phyloP scores from a whole-genome alignment of 2,113 vertebrate genomes.

The Lathamus discolor region DNA sequence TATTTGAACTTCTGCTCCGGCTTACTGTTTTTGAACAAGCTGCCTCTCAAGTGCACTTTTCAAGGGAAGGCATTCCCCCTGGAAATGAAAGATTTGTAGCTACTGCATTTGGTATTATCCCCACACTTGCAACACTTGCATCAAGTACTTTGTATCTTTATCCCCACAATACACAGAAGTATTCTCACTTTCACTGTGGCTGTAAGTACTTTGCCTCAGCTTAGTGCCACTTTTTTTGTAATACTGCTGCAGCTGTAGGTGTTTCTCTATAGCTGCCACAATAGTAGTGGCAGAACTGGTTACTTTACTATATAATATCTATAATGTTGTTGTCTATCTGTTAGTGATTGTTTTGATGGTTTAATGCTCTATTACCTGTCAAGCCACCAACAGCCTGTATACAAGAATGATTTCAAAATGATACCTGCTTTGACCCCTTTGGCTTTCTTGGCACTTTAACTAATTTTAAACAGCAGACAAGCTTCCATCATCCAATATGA shows the following conservation, averaged over 20 bases:
- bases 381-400: not conserved
- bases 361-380: not conserved
- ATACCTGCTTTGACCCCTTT: not conserved
- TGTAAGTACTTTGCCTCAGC: not conserved
- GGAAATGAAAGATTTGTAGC: not conserved
- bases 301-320: not conserved
- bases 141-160: not conserved
- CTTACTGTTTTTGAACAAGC: not conserved
- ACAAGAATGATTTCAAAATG: not conserved
- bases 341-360: not conserved
- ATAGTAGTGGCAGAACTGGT: not conserved
- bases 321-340: not conserved
- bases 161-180: not conserved
- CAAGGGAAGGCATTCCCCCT: not conserved
- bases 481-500: not conserved
- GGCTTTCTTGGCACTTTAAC: not conserved
- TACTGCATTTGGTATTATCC: not conserved
- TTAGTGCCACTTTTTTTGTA: not conserved
- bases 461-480: not conserved
- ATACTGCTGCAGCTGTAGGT: not conserved
- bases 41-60: not conserved
- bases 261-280: not conserved
- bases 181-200: not conserved
- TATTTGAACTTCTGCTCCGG: not conserved
- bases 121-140: not conserved